phyloP scores from a whole-genome alignment of 2,797 vertebrate species.

The Halcyon chelicuti region DNA sequence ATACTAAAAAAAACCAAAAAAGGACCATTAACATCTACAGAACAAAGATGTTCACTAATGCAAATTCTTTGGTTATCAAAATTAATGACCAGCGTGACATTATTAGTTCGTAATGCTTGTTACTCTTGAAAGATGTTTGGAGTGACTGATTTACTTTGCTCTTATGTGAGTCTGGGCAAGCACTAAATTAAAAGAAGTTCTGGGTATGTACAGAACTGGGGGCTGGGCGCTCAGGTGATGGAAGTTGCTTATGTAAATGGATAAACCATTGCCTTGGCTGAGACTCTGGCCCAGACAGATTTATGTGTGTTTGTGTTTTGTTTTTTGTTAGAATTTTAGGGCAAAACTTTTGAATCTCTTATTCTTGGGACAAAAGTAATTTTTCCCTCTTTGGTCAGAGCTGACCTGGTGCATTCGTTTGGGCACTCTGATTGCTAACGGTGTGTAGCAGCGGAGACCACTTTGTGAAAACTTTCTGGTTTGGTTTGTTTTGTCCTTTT shows the following conservation, averaged over 20 bases:
- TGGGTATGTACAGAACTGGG: neutral
- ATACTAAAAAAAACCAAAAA: neutral
- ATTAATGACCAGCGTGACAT: constrained; percentile 45
- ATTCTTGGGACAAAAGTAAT: neutral
- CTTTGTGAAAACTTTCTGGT: neutral
- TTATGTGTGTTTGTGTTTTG: neutral
- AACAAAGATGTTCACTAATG: neutral
- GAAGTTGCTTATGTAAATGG: neutral
- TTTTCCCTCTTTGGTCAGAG: neutral
- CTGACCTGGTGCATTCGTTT: neutral
- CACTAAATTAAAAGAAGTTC: neutral
- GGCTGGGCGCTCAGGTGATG: neutral
- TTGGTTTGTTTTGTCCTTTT: neutral
- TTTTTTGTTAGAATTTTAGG: neutral
- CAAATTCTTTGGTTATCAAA: constrained; percentile 28
- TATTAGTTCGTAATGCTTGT: constrained; percentile 3
- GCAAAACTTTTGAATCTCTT: neutral
- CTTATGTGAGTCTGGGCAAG: neutral
- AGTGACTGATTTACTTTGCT: neutral
- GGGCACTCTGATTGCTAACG: neutral
- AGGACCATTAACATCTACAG: neutral
- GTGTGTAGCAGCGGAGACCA: neutral
- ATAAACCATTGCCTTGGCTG: neutral
- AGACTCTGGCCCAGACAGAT: neutral
- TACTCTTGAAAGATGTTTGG: neutral